phyloP scores from a whole-genome alignment of 2,888 invertebrate species.

The Drosophila melanosoma region DNA sequence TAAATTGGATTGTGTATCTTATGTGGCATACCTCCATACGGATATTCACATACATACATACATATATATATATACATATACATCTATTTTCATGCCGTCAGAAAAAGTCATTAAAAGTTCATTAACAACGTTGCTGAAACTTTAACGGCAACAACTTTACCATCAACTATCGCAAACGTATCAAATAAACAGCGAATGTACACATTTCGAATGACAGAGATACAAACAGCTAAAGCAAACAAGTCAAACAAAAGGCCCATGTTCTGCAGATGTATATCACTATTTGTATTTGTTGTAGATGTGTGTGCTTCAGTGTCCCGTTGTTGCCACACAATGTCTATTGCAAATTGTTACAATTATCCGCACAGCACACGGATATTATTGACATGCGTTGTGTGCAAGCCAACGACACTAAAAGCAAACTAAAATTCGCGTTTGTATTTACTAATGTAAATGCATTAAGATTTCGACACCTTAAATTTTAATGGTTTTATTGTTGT shows the following conservation, averaged over 20 bases:
- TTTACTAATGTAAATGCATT: slow-evolving; percentile 5
- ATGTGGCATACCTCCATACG: not conserved
- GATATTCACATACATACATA: slow-evolving; percentile 24
- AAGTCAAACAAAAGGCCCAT: slow-evolving; percentile 38
- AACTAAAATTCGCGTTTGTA: not conserved
- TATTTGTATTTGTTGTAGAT: slow-evolving; percentile 12
- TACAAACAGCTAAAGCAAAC: slow-evolving; percentile 40
- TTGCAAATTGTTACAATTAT: slow-evolving; percentile 75
- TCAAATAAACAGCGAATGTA: slow-evolving; percentile 49
- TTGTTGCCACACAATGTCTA: slow-evolving; percentile 57
- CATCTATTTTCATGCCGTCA: slow-evolving; percentile 39
- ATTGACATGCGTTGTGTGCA: slow-evolving; percentile 1
- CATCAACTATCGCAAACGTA: slow-evolving; percentile 41
- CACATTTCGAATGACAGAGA: slow-evolving; percentile 70
- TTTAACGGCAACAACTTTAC: slow-evolving; percentile 64
- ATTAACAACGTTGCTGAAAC: slow-evolving; percentile 81
- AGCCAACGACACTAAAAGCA: not conserved
- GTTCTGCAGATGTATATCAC: not conserved
- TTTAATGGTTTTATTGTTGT: slow-evolving; percentile 10
- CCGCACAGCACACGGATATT: slow-evolving; percentile 32
- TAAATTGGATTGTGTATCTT: slow-evolving; percentile 36
- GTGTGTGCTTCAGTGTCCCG: slow-evolving; percentile 28
- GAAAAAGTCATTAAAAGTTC: slow-evolving; percentile 82
- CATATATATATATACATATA: not conserved
- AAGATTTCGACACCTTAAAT: slow-evolving; percentile 20